Percentiles rank a stretch among this genome's conserved stretches.
Conservation (phyloP, 2,888 invertebrate genomes). For the Theretra japonica region DNA sequence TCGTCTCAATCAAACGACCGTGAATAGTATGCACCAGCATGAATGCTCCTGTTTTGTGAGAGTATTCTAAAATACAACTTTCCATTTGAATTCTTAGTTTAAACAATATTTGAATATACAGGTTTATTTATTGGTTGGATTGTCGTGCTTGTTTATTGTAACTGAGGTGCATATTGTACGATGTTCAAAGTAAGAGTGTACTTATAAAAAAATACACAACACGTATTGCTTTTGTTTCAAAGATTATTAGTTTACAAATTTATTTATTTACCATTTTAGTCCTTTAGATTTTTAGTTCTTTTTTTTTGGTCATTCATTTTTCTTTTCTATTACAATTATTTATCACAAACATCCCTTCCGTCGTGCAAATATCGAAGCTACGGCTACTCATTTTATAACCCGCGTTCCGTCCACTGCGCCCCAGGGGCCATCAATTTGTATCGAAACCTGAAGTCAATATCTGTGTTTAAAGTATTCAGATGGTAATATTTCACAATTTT, state of each 20-base stretch:
- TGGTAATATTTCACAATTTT: conserved; percentile 1
- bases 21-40: conserved; percentile 1
- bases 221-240: too few species aligned
- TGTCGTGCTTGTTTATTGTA: conserved; percentile 12
- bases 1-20: conserved; percentile 10
- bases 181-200: background rate
- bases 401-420: too few species aligned
- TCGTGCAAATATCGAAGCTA: too few species aligned
- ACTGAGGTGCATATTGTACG: background rate
- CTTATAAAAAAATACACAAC: too few species aligned
- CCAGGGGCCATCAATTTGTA: background rate
- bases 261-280: too few species aligned
- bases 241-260: too few species aligned
- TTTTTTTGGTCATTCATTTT: too few species aligned
- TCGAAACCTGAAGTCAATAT: background rate
- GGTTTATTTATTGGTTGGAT: conserved; percentile 10
- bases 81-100: conserved; percentile 8
- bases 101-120: conserved; percentile 17
- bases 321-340: too few species aligned
- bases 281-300: too few species aligned
- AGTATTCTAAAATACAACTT: conserved; percentile 9
- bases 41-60: conserved; percentile 5
- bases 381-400: too few species aligned
- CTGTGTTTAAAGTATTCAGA: background rate
- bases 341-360: too few species aligned